A percentile compares a stretch with the other conserved stretches of the same genome.
Evolutionary conservation across 2,113 vertebrate genomes (phyloP).

Genomic region (Sebastes schlegelii): DNA sequence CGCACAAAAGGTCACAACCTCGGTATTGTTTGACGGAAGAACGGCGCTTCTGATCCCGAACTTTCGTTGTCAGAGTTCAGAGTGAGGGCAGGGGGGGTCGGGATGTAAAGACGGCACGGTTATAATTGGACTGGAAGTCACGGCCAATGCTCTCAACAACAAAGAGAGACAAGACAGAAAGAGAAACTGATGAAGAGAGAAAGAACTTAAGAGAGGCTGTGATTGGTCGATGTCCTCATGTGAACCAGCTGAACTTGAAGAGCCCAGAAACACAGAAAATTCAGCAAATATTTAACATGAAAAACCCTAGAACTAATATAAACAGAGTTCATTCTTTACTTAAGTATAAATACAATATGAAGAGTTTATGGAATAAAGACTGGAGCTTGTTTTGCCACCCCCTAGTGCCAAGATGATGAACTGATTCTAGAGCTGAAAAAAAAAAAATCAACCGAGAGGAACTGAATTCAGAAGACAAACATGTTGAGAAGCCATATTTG

Average conservation of each 20-base stretch:
- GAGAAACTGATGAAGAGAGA: not conserved
- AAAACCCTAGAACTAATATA: too few relatives aligned
- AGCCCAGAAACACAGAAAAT: not conserved
- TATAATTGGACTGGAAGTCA: constrained; percentile 49
- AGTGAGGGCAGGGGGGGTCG: not conserved
- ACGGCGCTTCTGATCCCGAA: constrained; percentile 13
- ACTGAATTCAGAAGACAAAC: not conserved
- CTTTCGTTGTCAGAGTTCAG: constrained; percentile 42
- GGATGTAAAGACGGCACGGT: constrained; percentile 23
- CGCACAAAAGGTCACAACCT: constrained; percentile 7
- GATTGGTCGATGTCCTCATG: not conserved
- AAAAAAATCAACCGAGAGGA: too few relatives aligned
- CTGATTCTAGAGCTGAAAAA: too few relatives aligned
- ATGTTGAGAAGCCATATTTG: not conserved
- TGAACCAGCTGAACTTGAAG: constrained; percentile 19
- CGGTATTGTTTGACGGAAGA: constrained; percentile 4
- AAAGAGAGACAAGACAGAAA: not conserved
- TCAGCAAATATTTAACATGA: too few relatives aligned
- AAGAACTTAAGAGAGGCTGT: not conserved
- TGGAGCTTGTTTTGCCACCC: not conserved
- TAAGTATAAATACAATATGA: not conserved
- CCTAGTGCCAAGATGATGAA: not conserved
- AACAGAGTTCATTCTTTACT: too few relatives aligned
- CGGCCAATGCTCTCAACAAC: not conserved
- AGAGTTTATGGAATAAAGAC: too few relatives aligned